phyloP scores from a whole-genome alignment of 2,113 vertebrate species.

The Marcusenius ussheri region DNA sequence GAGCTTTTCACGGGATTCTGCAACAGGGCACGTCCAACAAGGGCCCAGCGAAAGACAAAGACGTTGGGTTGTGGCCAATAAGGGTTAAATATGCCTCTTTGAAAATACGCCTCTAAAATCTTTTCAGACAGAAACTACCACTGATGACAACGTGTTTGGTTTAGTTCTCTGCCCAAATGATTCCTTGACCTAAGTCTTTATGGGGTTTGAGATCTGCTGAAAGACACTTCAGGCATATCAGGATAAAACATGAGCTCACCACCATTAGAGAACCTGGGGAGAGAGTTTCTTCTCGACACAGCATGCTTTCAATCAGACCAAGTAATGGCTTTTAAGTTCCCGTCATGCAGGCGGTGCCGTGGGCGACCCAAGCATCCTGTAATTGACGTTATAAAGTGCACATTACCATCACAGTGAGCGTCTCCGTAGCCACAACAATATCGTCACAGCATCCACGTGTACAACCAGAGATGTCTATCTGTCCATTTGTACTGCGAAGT shows the following conservation, averaged over 20 bases:
- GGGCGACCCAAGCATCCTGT: background rate
- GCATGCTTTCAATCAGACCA: background rate
- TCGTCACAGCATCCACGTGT: background rate
- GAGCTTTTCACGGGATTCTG: background rate
- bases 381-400: background rate
- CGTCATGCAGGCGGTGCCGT: background rate
- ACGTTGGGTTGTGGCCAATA: background rate
- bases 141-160: background rate
- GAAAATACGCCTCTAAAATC: background rate
- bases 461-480: background rate
- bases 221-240: background rate
- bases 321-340: background rate
- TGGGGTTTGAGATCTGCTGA: background rate
- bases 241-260: background rate
- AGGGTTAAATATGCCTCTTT: background rate
- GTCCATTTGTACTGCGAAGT: background rate
- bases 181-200: background rate
- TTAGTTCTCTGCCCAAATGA: background rate
- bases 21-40: background rate
- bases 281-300: background rate
- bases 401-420: background rate
- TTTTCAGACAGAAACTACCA: background rate
- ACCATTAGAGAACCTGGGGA: background rate
- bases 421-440: background rate
- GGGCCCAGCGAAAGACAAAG: background rate